phyloP scores from a whole-genome alignment of 2,888 invertebrate genomes.

The Chymomyza amoena region DNA sequence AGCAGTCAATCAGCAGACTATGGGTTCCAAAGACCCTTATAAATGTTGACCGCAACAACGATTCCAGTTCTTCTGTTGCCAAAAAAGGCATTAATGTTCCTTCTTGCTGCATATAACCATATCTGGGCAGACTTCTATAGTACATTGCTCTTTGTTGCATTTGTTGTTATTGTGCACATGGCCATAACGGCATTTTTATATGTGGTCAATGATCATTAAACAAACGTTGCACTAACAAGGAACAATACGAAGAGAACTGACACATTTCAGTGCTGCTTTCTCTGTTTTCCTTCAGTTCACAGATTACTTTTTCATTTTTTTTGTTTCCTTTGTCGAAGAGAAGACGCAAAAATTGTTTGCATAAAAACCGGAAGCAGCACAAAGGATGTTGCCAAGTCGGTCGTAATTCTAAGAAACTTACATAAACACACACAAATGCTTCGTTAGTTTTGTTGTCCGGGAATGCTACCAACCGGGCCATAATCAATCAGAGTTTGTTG shows the following conservation, averaged over 20 bases:
- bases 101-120: background rate
- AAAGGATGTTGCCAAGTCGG: background rate
- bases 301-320: background rate
- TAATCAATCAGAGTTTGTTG: background rate
- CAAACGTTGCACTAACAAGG: conserved; percentile 27
- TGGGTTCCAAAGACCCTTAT: background rate
- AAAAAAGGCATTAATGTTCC: background rate
- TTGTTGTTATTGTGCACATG: conserved; percentile 28
- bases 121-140: background rate
- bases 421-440: background rate
- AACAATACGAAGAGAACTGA: background rate
- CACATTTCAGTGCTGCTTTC: background rate
- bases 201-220: conserved; percentile 68
- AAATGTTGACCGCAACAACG: background rate
- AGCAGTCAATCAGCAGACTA: background rate
- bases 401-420: background rate
- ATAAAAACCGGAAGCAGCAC: background rate
- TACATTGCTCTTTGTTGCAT: background rate
- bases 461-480: background rate
- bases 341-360: background rate
- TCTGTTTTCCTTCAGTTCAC: background rate
- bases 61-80: background rate
- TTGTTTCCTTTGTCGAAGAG: background rate
- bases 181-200: conserved; percentile 63
- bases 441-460: background rate